Evolutionary conservation across 2,113 vertebrate species (phyloP).

Genomic region (human): DNA sequence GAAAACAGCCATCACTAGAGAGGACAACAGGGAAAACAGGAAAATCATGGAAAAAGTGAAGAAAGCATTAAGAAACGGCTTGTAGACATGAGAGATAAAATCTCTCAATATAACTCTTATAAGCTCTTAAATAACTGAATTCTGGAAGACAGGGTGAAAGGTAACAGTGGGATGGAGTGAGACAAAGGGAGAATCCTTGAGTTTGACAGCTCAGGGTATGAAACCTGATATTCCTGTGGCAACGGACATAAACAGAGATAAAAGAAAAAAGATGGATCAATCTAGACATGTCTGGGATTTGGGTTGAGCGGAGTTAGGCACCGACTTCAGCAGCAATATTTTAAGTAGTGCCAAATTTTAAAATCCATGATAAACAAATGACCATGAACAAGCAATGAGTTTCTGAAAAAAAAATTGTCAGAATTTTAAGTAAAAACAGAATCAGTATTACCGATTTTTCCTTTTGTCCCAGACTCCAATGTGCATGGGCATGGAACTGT

Average conservation of each 20-base stretch:
- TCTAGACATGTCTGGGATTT: background rate
- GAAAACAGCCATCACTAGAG: background rate
- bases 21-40: background rate
- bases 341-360: background rate
- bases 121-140: background rate
- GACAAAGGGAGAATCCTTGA: background rate
- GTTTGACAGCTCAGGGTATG: background rate
- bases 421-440: background rate
- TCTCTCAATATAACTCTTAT: background rate
- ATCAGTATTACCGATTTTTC: background rate
- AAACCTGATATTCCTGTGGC: background rate
- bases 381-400: too few species aligned
- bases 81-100: background rate
- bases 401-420: background rate
- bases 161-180: background rate
- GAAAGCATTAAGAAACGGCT: background rate
- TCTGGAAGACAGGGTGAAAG: background rate
- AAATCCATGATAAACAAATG: background rate
- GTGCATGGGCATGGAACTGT: background rate
- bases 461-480: background rate
- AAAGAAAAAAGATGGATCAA: background rate
- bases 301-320: background rate
- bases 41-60: background rate
- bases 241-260: background rate
- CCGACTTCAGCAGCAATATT: background rate